phyloP scores from a whole-genome alignment of 2,888 invertebrate genomes.

The Achlya flavicornis region DNA sequence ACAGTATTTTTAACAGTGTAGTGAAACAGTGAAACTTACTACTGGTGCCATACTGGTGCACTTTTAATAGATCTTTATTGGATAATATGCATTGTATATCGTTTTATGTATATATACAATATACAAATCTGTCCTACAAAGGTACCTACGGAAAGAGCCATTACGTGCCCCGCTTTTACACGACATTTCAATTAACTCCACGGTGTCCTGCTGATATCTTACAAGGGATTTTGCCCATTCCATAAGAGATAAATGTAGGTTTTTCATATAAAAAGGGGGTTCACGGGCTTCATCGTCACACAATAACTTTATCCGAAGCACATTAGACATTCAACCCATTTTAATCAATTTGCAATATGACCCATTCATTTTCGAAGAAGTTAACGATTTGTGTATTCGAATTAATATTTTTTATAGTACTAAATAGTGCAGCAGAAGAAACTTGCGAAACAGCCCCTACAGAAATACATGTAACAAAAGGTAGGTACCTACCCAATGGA shows the following conservation, averaged over 20 bases:
- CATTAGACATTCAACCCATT: slow-evolving; percentile 10
- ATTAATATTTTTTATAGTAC: slow-evolving; percentile 34
- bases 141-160: slow-evolving; percentile 12
- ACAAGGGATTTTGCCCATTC: slow-evolving; percentile 32
- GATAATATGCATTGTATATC: no score
- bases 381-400: slow-evolving; percentile 30
- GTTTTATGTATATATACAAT: no score
- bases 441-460: slow-evolving; percentile 93
- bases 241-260: slow-evolving; percentile 28
- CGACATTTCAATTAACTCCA: slow-evolving; percentile 51
- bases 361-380: slow-evolving; percentile 28
- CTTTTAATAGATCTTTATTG: no score
- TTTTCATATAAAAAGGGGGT: slow-evolving; percentile 25
- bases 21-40: no score
- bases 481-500: slow-evolving; percentile 67
- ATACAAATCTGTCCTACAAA: no score
- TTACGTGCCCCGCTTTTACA: slow-evolving; percentile 33
- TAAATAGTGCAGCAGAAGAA: slow-evolving; percentile 82
- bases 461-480: slow-evolving; percentile 94
- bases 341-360: not conserved
- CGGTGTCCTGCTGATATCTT: slow-evolving; percentile 48
- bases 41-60: no score
- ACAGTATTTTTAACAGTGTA: no score
- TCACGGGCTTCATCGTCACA: not conserved
- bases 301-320: not conserved